Base-by-base conservation (phyloP, 2,113 vertebrate genomes). In the Glareola pratincola region DNA sequence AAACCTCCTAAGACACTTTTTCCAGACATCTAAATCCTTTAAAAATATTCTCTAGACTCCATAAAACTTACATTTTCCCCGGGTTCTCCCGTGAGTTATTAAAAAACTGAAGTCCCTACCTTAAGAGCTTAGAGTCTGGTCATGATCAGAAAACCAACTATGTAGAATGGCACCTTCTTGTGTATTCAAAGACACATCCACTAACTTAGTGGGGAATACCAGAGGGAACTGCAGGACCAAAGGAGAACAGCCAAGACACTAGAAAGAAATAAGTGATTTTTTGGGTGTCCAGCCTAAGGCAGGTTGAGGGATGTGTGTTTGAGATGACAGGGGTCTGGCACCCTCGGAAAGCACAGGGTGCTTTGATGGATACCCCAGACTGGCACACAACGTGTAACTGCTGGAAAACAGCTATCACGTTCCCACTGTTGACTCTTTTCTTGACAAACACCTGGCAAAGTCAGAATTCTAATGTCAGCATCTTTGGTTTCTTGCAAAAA, bases 1-100 rank as follows among this genome's bases (percentile, higher is more conserved):
- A 94, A 96, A 96, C 82, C 93, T 96, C 77, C 89, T 93, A 95
- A 96, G 91, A 97, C 94, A 90, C 86, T 95, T 97, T 97, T 97
- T 80, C 97, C 96, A 97, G 97, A 97, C 97, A 95, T 79, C 92
- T 87, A 96, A 97, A 97, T 96, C 95, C 91, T 96, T 96, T 85
- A 87, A 96, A 97, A 97, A 97, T 97, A 97, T 95, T 94, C 97
- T 97, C 95, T 92, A 97, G 96, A 97, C 96, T 95, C 96, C 91
- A 95, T 95, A 97, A 97, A 97, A 96, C 89, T 92, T 96, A 87
- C 81, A 88, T 95, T 95, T 96, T 96, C 87, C 50, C 92, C n/a
- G 54, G 71, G 66, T 96, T 95, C 94, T 97, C 95, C 91, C 20
- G 2, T 77, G 92, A 95, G 91, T 93, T 96, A 96, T 97, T 95